Percentiles rank a stretch among this genome's conserved stretches.
Conservation (phyloP, 2,113 vertebrate species). For the Antigone vipio region DNA sequence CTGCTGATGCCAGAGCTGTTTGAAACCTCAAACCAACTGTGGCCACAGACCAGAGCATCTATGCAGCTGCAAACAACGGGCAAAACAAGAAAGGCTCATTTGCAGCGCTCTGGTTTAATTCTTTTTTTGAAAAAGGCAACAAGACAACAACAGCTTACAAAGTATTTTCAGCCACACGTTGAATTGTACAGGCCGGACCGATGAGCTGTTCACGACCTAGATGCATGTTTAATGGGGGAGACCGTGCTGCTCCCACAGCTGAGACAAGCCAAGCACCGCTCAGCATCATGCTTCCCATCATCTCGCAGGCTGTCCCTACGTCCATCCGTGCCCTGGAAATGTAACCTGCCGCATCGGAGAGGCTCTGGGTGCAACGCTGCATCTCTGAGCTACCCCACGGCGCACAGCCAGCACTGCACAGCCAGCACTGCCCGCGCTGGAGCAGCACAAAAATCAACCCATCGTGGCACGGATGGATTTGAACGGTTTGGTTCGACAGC, state of each 20-base stretch:
- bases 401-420: background rate
- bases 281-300: fast-evolving
- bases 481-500: background rate
- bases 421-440: background rate
- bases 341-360: background rate
- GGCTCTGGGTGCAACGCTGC: background rate
- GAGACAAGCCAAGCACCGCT: background rate
- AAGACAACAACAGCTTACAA: background rate
- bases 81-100: background rate
- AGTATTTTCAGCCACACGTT: background rate
- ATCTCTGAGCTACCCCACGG: background rate
- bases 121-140: background rate
- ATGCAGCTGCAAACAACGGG: background rate
- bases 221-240: background rate
- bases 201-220: background rate
- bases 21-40: background rate
- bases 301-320: background rate
- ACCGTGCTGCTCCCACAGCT: background rate
- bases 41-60: background rate
- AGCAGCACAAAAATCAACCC: background rate
- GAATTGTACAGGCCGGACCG: background rate
- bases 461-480: background rate
- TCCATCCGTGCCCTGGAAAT: background rate
- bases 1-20: background rate
- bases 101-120: background rate